Evolutionary conservation across 2,797 vertebrate species (phyloP).

Genomic region (Rhodeus uyekii): DNA sequence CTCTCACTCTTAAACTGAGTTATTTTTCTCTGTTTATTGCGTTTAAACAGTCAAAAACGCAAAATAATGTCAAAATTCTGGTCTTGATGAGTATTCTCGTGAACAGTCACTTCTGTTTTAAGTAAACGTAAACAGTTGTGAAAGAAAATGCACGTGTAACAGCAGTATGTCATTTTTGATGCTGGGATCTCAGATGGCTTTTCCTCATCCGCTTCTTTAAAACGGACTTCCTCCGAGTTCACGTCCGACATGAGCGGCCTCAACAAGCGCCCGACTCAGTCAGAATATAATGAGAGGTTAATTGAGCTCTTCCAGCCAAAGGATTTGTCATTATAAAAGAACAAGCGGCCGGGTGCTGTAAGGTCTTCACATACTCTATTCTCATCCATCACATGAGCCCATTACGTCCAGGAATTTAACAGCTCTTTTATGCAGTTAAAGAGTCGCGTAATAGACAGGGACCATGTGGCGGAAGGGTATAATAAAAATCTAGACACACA

Average conservation of each 20-base stretch:
- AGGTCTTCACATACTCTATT: conserved; percentile 30
- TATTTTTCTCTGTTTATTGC: too few species aligned
- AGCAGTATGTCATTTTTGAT: too few species aligned
- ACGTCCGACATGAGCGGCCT: conserved; percentile 4
- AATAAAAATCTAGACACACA: conserved; percentile 14
- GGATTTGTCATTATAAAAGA: conserved; percentile 53
- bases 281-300: conserved; percentile 54
- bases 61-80: too few species aligned
- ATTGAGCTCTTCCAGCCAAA: conserved; percentile 53
- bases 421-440: conserved; percentile 30
- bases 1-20: too few species aligned
- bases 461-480: background rate
- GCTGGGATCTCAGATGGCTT: background rate
- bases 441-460: conserved; percentile 6
- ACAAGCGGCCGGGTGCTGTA: conserved; percentile 38
- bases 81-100: too few species aligned
- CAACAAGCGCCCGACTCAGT: conserved; percentile 19
- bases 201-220: background rate
- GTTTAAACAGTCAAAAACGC: too few species aligned
- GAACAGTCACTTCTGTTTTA: too few species aligned
- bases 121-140: too few species aligned
- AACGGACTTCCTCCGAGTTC: conserved; percentile 18
- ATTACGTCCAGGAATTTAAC: conserved; percentile 36
- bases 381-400: conserved; percentile 50
- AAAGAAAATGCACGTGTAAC: too few species aligned